Conservation (phyloP, 2,888 invertebrate species). For the Hybos culiciformis region DNA sequence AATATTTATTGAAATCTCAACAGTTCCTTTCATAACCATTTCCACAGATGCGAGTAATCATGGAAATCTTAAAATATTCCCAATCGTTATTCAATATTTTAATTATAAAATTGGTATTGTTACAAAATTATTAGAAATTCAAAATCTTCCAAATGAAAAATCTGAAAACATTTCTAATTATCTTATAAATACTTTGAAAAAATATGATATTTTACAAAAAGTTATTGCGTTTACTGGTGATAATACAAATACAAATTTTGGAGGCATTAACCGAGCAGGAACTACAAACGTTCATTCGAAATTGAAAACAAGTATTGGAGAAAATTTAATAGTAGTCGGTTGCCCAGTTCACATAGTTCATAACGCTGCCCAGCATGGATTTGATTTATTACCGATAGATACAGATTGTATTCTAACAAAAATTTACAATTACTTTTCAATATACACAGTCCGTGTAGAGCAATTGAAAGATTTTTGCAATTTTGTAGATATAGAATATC, state of each 20-base stretch:
- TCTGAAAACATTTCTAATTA: neutral
- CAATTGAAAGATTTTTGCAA: constrained; percentile 7
- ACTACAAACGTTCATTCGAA: constrained; percentile 10
- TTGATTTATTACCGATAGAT: neutral
- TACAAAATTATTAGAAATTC: neutral
- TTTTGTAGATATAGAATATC: constrained; percentile 6
- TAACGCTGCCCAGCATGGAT: neutral
- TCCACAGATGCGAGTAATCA: neutral
- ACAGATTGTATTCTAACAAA: neutral
- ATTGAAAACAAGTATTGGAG: neutral
- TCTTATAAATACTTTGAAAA: neutral
- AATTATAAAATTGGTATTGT: neutral
- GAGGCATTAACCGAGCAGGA: constrained; percentile 11
- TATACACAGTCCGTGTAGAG: constrained; percentile 7
- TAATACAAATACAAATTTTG: constrained; percentile 14
- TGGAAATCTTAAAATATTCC: neutral
- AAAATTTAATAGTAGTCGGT: neutral
- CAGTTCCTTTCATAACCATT: neutral
- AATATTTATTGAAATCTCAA: neutral
- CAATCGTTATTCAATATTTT: neutral
- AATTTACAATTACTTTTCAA: neutral
- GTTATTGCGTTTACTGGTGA: constrained; percentile 6
- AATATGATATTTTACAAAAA: neutral
- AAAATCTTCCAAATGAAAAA: neutral
- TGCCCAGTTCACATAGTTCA: neutral